Evolutionary conservation across 2,113 vertebrate species (phyloP).

Genomic region (Phylloscopus trochiloides): DNA sequence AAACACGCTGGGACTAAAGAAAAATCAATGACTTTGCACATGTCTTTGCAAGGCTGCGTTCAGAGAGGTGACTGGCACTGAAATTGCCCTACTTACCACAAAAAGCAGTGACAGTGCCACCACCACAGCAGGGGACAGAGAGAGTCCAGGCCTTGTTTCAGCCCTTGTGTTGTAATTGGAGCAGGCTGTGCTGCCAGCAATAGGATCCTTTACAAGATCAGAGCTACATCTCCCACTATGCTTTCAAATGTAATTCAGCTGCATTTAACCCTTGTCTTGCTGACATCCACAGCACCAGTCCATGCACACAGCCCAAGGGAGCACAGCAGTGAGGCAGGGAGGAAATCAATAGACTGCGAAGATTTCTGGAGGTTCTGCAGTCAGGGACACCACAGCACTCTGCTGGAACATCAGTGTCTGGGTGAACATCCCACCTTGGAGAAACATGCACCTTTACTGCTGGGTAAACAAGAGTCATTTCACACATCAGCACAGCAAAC

Average conservation of each 20-base stretch:
- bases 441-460: background rate
- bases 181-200: slow-evolving; percentile 34
- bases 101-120: slow-evolving; percentile 34
- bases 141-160: background rate
- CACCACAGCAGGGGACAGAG: background rate
- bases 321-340: background rate
- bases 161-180: background rate
- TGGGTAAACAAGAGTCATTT: background rate
- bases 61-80: slow-evolving; percentile 23
- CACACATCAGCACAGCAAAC: background rate
- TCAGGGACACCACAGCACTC: background rate
- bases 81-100: slow-evolving; percentile 40
- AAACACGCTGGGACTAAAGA: background rate
- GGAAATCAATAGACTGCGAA: background rate
- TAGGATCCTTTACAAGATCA: background rate
- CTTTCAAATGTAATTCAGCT: background rate
- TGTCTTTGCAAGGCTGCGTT: slow-evolving; percentile 27
- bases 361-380: background rate
- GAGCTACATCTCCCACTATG: background rate
- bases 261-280: background rate
- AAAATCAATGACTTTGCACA: slow-evolving; percentile 47
- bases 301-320: background rate
- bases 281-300: background rate
- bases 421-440: background rate
- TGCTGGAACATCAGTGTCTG: background rate